Evolutionary conservation across 1,140 invertebrate genomes (phyloP), one percentile per base, ranked within the genome.

Genomic region (Mycetomoellerius zeteki): DNA sequence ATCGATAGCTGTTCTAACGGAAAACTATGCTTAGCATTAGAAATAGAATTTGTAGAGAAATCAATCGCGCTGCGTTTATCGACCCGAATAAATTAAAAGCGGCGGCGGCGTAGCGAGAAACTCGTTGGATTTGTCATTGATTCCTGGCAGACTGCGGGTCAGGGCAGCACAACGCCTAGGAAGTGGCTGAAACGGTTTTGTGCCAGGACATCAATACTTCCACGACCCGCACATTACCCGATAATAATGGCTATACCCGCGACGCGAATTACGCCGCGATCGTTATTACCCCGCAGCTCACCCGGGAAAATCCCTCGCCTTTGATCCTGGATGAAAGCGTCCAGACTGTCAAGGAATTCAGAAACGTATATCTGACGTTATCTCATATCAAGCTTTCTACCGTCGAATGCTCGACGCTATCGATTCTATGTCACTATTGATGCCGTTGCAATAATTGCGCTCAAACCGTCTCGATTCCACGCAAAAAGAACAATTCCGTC

Each of bases 91-190:
- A 86, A 90, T 91, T 88, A 86, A 91, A 91, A 77, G 62, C 69
- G 50, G 27, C 50, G 27, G 8, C 37, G 12, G 19, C 69, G 69
- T 33, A 73, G 75, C n/a, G 73, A 14, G 75, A 30, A 54, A 19
- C 62, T 47, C 85, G 89, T 87, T 88, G 91, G 92, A 92, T 92
- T 94, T 94, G 93, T 94, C 93, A 94, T 94, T 94, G 93, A 94
- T 94, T 94, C 92, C 89, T 85, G 86, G 91, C 89, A 90, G 91
- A 87, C 86, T 52, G 65, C 67, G 81, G 52, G 89, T 64, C 93
- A 94, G 93, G 93, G 88, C 86, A 93, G 82, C 92, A 94, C 90
- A 92, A 37, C 33, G 43, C 75, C 60, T 92, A 94, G 93, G 93
- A 94, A 94, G 93, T 94, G 88, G 93, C 92, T 90, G 81, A 84